phyloP scores from a whole-genome alignment of 2,113 vertebrate genomes.

The Eublepharis macularius region DNA sequence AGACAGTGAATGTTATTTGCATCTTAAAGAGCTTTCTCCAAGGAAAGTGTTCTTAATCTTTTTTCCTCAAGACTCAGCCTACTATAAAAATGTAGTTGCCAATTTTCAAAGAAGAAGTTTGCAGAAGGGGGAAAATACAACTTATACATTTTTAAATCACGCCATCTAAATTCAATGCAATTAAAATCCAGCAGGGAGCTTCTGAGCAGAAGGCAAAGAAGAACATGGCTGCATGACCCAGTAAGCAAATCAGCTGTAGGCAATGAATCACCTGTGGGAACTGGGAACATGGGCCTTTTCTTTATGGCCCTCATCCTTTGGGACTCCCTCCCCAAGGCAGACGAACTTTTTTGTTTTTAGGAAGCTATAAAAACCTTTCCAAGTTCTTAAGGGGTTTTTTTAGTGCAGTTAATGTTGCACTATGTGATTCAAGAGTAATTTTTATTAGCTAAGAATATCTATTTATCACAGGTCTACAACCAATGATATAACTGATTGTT shows the following conservation, averaged over 20 bases:
- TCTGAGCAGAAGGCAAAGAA: neutral
- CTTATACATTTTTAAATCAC: conserved; percentile 19
- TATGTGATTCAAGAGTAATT: neutral
- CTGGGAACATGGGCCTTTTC: neutral
- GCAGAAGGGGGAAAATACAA: conserved; percentile 4
- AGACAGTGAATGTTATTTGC: too few relatives aligned
- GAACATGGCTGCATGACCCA: neutral
- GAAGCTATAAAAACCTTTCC: neutral
- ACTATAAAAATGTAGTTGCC: neutral
- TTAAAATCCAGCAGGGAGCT: conserved; percentile 18
- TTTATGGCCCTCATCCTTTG: neutral
- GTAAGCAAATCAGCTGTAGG: neutral
- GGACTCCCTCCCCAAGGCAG: neutral
- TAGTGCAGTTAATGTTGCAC: neutral
- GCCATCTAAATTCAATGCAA: conserved; percentile 17
- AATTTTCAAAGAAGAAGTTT: conserved; percentile 9
- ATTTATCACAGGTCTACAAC: neutral
- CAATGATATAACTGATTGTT: neutral
- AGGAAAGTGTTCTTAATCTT: too few relatives aligned
- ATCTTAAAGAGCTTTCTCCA: too few relatives aligned
- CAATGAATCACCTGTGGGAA: neutral
- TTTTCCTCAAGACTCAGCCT: too few relatives aligned
- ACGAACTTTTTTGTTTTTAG: neutral
- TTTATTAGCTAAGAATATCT: too few relatives aligned
- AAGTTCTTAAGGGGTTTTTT: neutral